Conservation (phyloP, 1,140 invertebrate genomes). For the Teleopsis dalmanni region DNA sequence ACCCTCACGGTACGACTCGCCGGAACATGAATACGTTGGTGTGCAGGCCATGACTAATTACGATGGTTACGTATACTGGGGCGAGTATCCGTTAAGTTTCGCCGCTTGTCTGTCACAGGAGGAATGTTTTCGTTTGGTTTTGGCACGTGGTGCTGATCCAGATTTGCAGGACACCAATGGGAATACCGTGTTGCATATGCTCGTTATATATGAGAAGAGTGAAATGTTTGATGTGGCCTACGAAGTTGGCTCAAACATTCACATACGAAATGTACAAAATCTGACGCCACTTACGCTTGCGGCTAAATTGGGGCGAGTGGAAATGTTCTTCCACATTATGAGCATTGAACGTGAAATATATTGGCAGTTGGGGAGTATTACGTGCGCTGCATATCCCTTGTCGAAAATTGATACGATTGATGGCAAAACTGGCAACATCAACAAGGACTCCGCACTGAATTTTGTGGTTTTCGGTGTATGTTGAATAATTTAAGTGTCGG, state of each 20-base stretch:
- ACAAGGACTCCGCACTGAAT: slow-evolving; percentile 88
- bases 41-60: slow-evolving; percentile 85
- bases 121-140: slow-evolving; percentile 89
- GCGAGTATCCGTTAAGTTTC: slow-evolving; percentile 93
- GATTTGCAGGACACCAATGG: slow-evolving; percentile 95
- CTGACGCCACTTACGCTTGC: slow-evolving; percentile 89
- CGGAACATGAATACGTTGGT: slow-evolving; percentile 89
- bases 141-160: slow-evolving; percentile 90
- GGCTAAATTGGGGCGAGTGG: slow-evolving; percentile 84
- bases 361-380: slow-evolving; percentile 93
- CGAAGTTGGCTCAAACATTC: slow-evolving; percentile 78
- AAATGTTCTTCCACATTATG: slow-evolving; percentile 93
- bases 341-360: slow-evolving; percentile 92
- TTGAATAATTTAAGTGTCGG: slow-evolving; percentile 8
- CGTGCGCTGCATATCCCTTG: slow-evolving; percentile 94
- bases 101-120: slow-evolving; percentile 95
- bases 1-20: slow-evolving; percentile 71
- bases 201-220: slow-evolving; percentile 92
- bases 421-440: slow-evolving; percentile 80
- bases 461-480: slow-evolving; percentile 96
- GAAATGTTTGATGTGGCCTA: slow-evolving; percentile 91
- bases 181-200: slow-evolving; percentile 93
- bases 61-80: slow-evolving; percentile 96
- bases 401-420: slow-evolving; percentile 94
- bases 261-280: slow-evolving; percentile 77